These are phyloP conservation scores for Sapayoa aenigma DNA, from an alignment of 2,113 vertebrate species.

Conservation along the genomic window DNA sequence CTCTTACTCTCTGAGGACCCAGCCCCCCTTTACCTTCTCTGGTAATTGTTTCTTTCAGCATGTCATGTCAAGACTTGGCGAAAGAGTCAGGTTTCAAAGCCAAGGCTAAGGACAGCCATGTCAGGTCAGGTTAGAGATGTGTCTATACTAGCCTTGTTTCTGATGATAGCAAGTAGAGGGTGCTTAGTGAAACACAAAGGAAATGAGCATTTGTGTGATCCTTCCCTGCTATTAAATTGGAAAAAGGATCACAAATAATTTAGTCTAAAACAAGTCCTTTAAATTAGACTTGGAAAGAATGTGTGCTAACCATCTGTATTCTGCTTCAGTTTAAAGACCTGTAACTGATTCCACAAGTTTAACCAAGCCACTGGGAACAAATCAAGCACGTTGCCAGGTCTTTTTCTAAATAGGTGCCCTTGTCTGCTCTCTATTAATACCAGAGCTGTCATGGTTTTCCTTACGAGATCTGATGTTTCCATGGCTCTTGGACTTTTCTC, in stretches of 20 bases:
- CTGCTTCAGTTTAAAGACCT: background rate
- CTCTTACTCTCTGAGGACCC: background rate
- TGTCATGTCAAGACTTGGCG: background rate
- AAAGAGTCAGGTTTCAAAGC: background rate
- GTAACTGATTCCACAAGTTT: background rate
- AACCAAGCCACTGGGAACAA: background rate
- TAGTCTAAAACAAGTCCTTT: background rate
- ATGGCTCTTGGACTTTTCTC: conserved; percentile 9
- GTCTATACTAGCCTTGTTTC: background rate
- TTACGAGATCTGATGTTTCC: conserved; percentile 27
- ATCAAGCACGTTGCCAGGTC: background rate
- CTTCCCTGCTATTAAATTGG: background rate
- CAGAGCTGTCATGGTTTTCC: conserved; percentile 17
- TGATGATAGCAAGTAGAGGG: background rate
- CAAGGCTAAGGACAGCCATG: background rate
- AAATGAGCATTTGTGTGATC: background rate
- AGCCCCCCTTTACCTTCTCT: background rate
- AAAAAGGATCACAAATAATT: background rate
- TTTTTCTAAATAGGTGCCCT: background rate
- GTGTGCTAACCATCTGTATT: background rate
- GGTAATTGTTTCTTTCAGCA: background rate
- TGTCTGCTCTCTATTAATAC: conserved; percentile 13
- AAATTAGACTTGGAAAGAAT: background rate
- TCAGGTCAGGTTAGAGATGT: background rate
- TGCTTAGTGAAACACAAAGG: background rate